Conservation (phyloP, 2,113 vertebrate species). For the Bothrops jararaca region DNA sequence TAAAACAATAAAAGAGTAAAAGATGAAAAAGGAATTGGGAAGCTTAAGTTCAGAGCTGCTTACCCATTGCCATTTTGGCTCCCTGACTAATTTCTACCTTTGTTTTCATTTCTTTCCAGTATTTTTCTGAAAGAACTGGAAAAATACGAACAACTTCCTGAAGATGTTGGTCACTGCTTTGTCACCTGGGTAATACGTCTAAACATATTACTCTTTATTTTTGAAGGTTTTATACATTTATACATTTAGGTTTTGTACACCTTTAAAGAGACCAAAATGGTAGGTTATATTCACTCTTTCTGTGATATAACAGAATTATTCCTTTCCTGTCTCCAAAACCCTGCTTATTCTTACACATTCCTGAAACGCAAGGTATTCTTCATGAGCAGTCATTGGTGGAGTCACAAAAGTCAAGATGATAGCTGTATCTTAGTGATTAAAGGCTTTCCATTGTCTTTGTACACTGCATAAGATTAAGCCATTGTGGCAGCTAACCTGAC, state of each 20-base stretch:
- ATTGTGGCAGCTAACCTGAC: neutral
- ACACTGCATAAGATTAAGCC: neutral
- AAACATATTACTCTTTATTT: slow-evolving; percentile 43
- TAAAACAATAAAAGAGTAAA: neutral
- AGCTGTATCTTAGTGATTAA: neutral
- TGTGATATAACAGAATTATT: neutral
- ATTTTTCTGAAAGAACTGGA: slow-evolving; percentile 97
- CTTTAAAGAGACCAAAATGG: neutral
- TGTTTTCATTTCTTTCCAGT: slow-evolving; percentile 71
- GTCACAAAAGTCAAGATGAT: neutral
- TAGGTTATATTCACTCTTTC: neutral
- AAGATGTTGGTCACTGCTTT: slow-evolving; percentile 97
- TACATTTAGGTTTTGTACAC: neutral
- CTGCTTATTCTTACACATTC: neutral
- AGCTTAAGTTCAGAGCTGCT: neutral
- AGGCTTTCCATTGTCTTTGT: neutral
- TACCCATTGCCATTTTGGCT: neutral
- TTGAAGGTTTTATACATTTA: slow-evolving; percentile 20
- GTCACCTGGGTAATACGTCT: slow-evolving; percentile 91
- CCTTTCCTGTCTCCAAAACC: neutral
- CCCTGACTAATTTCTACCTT: slow-evolving; percentile 40
- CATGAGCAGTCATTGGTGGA: neutral
- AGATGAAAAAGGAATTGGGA: neutral
- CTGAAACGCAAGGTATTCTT: neutral
- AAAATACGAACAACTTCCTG: slow-evolving; percentile 97